A percentile compares a stretch with the other conserved stretches of the same genome.
Evolutionary conservation across 2,113 vertebrate genomes (phyloP).

Genomic region (Ariopsis seemanni): DNA sequence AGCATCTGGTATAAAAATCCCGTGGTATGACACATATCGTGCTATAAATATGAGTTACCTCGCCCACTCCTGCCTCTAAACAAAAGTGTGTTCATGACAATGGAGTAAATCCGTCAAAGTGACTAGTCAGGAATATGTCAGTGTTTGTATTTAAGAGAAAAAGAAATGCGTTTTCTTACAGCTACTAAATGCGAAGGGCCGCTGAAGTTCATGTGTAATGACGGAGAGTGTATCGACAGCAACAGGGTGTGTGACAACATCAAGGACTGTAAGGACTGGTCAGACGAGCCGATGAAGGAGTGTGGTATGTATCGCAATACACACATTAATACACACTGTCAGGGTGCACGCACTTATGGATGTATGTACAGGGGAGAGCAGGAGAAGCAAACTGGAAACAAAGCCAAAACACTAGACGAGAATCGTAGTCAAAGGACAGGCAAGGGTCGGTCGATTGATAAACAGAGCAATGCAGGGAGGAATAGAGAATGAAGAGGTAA

Average conservation of each 20-base stretch:
- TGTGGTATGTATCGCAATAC: conserved; percentile 80
- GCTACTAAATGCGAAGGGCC: conserved; percentile 88
- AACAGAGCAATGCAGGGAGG: too few species aligned
- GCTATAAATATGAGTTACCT: neutral
- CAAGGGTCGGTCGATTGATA: too few species aligned
- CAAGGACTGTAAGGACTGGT: conserved; percentile 96
- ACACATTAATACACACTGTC: neutral
- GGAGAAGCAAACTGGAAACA: too few species aligned
- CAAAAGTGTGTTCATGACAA: neutral
- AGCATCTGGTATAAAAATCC: too few species aligned
- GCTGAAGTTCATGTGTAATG: conserved; percentile 91
- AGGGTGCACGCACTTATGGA: neutral
- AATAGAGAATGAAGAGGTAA: too few species aligned
- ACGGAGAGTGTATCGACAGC: conserved; percentile 92
- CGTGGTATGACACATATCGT: too few species aligned
- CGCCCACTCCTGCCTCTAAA: neutral
- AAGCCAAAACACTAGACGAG: too few species aligned
- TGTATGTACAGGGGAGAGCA: too few species aligned
- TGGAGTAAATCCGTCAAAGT: neutral
- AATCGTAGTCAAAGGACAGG: too few species aligned
- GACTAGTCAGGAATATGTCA: neutral
- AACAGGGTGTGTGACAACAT: conserved; percentile 90
- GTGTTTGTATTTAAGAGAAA: neutral
- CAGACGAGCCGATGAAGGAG: conserved; percentile 92
- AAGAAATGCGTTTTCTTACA: conserved; percentile 66